Evolutionary conservation across 2,113 vertebrate species (phyloP).

Genomic region (Sinocyclocheilus anophthalmus): DNA sequence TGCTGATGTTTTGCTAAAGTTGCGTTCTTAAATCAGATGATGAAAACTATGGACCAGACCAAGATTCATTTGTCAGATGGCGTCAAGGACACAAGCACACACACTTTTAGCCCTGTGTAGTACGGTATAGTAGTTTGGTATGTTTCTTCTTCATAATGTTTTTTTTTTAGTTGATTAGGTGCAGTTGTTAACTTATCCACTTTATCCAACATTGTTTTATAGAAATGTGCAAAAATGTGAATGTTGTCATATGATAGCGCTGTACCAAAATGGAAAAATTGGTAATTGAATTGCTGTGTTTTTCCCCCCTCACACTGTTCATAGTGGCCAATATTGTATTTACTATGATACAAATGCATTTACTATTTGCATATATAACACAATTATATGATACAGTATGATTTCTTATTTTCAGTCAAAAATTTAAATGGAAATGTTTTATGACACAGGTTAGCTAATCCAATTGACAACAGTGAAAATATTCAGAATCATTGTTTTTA

Average conservation of each 20-base stretch:
- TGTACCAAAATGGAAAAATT: neutral
- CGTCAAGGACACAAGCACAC: neutral
- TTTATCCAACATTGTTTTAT: neutral
- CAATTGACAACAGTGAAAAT: no score
- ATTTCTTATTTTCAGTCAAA: no score
- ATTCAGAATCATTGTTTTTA: no score
- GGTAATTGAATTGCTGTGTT: neutral
- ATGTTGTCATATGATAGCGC: neutral
- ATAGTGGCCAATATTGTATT: neutral
- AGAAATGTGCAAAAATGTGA: neutral
- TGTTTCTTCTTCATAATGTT: neutral
- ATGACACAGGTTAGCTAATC: no score
- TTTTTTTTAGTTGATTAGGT: neutral
- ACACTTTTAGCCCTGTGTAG: neutral
- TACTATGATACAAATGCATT: neutral
- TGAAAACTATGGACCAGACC: slow-evolving; percentile 84
- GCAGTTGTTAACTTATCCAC: neutral
- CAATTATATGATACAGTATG: neutral
- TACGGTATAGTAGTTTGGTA: neutral
- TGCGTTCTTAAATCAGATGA: slow-evolving; percentile 75
- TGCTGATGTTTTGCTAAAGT: slow-evolving; percentile 76
- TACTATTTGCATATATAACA: neutral
- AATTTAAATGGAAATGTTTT: no score
- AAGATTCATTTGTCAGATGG: slow-evolving; percentile 39
- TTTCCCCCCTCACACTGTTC: neutral